These are phyloP conservation scores for Vanessa cardui DNA, from an alignment of 2,888 invertebrate species.

Conservation along the genomic window DNA sequence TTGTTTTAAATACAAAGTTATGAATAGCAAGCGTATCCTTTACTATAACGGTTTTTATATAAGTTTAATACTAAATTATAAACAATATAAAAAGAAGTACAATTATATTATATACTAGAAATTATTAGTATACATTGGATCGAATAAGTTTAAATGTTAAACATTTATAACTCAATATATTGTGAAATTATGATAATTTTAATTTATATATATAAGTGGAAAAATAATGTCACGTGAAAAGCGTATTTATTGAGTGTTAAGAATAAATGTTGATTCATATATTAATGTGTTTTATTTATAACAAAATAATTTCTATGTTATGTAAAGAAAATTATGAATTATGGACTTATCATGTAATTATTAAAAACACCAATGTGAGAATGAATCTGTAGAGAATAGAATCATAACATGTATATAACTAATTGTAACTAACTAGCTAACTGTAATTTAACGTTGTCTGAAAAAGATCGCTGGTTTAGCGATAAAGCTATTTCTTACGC, in stretches of 20 bases:
- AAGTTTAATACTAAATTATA: background rate
- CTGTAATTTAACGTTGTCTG: no score
- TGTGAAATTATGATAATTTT: slow-evolving; percentile 19
- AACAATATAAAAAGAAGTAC: background rate
- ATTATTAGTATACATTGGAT: slow-evolving; percentile 15
- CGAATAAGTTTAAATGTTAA: slow-evolving; percentile 10
- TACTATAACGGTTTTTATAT: no score
- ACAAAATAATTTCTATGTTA: background rate
- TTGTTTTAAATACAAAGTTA: background rate
- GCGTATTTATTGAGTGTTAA: slow-evolving; percentile 38
- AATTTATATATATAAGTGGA: slow-evolving; percentile 34
- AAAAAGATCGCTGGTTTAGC: no score
- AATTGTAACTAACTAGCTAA: no score
- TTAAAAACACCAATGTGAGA: no score
- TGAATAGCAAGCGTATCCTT: background rate
- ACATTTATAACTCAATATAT: background rate
- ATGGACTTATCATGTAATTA: no score
- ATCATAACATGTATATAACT: no score
- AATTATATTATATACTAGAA: slow-evolving; percentile 10
- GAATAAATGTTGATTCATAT: slow-evolving; percentile 44
- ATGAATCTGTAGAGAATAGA: no score
- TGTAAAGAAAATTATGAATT: no score
- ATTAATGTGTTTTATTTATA: slow-evolving; percentile 10
- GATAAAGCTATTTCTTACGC: no score
- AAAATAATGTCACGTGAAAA: slow-evolving; percentile 33